Percentiles rank a stretch among this genome's conserved stretches.
These are phyloP conservation scores for Bucorvus abyssinicus DNA, from an alignment of 2,797 vertebrate species.

Conservation along the genomic window DNA sequence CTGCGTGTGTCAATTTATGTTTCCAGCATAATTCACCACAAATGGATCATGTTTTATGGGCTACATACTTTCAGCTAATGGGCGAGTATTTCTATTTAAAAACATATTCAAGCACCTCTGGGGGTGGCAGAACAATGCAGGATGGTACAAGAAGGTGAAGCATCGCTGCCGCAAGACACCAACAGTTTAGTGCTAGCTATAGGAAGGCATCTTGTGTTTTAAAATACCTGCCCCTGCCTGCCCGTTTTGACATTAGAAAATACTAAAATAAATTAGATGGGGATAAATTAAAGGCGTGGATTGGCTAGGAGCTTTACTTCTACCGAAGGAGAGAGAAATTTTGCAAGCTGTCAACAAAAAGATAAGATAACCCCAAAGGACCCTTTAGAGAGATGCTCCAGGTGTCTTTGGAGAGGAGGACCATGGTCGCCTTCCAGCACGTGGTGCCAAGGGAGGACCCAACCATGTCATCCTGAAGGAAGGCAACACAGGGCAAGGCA, in stretches of 20 bases:
- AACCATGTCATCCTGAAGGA: neutral
- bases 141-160: neutral
- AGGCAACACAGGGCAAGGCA: neutral
- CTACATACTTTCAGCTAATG: constrained; percentile 60
- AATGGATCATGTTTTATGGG: constrained; percentile 64
- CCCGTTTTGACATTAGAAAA: neutral
- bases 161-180: neutral
- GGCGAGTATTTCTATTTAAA: constrained; percentile 50
- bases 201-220: constrained; percentile 1
- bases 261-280: neutral
- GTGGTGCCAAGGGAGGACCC: neutral
- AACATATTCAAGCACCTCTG: constrained; percentile 39
- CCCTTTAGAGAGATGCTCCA: neutral
- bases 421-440: fast-evolving
- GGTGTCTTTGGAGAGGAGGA: neutral
- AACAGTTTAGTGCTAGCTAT: neutral
- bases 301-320: neutral
- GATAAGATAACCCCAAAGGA: neutral
- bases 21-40: constrained; percentile 60
- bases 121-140: constrained; percentile 46
- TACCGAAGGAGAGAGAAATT: neutral
- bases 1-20: constrained; percentile 51
- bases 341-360: neutral
- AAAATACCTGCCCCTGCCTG: constrained; percentile 7
- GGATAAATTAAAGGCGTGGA: constrained; percentile 3